Conservation (phyloP, 1,140 invertebrate genomes). For the Saxidomus purpurata region DNA sequence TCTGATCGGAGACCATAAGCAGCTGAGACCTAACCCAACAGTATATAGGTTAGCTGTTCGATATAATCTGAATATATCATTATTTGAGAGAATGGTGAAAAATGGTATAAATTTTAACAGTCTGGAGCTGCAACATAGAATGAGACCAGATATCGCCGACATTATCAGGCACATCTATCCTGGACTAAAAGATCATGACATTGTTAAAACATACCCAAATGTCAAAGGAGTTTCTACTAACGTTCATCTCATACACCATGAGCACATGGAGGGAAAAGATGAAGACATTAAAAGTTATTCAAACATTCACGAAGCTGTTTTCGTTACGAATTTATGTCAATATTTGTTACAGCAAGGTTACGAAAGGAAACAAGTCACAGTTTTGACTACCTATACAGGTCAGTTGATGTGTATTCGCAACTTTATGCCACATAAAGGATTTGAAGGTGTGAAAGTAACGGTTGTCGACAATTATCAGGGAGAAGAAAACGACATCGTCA, state of each 20-base stretch:
- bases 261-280: conserved; percentile 74
- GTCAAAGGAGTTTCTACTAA: conserved; percentile 83
- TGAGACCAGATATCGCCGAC: conserved; percentile 83
- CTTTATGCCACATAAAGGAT: conserved; percentile 76
- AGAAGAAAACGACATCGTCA: conserved; percentile 94
- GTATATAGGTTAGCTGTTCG: conserved; percentile 82
- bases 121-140: conserved; percentile 78
- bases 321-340: conserved; percentile 74
- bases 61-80: conserved; percentile 85
- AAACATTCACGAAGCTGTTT: conserved; percentile 83
- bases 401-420: conserved; percentile 82
- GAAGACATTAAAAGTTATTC: conserved; percentile 81
- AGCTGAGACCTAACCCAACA: conserved; percentile 88
- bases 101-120: conserved; percentile 81
- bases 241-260: conserved; percentile 85
- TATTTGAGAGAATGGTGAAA: conserved; percentile 85
- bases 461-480: conserved; percentile 92
- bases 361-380: conserved; percentile 81
- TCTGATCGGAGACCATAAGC: too few species aligned
- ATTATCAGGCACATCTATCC: conserved; percentile 85
- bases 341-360: conserved; percentile 86
- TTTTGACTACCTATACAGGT: conserved; percentile 85
- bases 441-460: conserved; percentile 86
- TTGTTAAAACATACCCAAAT: conserved; percentile 76
- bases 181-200: conserved; percentile 79